Base-by-base conservation (phyloP, 2,113 vertebrate species). In the Sialia sialis region DNA sequence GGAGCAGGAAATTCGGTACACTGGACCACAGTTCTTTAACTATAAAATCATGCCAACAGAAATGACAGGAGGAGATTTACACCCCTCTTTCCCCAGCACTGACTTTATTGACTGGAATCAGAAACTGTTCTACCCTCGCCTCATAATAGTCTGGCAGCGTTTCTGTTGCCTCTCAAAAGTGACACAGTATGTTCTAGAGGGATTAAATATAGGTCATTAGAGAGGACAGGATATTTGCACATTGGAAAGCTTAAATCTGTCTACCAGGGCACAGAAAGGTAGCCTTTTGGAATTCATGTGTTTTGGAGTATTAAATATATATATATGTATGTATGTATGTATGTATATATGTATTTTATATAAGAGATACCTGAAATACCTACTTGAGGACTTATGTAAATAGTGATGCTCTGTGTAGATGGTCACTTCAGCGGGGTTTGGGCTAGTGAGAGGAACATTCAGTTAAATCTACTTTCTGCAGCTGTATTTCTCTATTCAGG, bases 291-390 rank as follows among this genome's bases (percentile, higher is more conserved):
- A 32, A 43, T 84, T 66, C 0, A 2, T 43, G 58, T 62, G 16
- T 58, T 80, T 68, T 77, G 5, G 20, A 43, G 17, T 67, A 34
- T 10, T 64, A 60, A 18, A 21, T 56, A 62, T 7, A 8, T 8
- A 2, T 69, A n/a, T n/a, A n/a, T n/a, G n/a, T n/a, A n/a, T n/a
- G n/a, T 7, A 48, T 39, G 8, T 10, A 7, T 21, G 4, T 16
- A 6, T 22, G 1, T 48, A 11, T 60, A 29, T 10, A 5, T 13
- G 1, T 72, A 5, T 44, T n/a, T 12, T 22, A 2, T 29, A 4
- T 66, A 25, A 26, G 82, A 63, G 16, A 26, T 49, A 48, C 0
- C 13, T 18, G 69, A 48, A 89, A 52, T 21, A 16, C 0, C 0
- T 82, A 5, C n/a, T 46, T 49, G 34, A 59, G 54, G 43, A 43